Conservation (phyloP, 2,797 vertebrate genomes). For the Acipenser ruthenus region DNA sequence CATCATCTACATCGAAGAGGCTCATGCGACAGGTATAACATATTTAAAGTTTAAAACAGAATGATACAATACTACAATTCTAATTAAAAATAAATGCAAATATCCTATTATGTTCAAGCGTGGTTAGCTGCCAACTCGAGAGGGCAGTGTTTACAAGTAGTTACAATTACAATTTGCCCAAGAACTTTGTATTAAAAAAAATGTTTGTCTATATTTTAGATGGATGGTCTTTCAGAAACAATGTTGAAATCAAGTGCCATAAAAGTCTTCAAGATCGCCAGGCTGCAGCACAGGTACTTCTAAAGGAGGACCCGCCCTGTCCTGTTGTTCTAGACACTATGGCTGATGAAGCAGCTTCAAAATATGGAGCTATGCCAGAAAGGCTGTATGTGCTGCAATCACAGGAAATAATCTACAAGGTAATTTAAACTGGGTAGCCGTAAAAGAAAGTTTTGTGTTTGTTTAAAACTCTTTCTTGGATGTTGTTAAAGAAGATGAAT, state of each 20-base stretch:
- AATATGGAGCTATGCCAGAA: slow-evolving; percentile 80
- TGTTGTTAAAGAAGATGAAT: too few species aligned
- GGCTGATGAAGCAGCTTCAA: slow-evolving; percentile 59
- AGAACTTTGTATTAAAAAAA: too few species aligned
- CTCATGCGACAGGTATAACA: slow-evolving; percentile 75
- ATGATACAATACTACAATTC: background rate
- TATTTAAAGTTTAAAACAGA: background rate
- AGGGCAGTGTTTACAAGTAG: background rate
- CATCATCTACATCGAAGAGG: slow-evolving; percentile 83
- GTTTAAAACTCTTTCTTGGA: too few species aligned
- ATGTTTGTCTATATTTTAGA: slow-evolving; percentile 48
- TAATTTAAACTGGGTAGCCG: slow-evolving; percentile 31
- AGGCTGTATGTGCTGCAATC: slow-evolving; percentile 76
- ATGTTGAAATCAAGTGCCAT: slow-evolving; percentile 74
- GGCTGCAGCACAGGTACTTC: slow-evolving; percentile 57
- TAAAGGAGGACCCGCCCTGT: slow-evolving; percentile 58
- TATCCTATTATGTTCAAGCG: background rate
- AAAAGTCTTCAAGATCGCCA: slow-evolving; percentile 70
- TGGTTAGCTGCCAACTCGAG: background rate
- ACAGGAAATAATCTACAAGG: slow-evolving; percentile 80
- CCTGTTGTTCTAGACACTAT: slow-evolving; percentile 81
- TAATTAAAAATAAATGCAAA: background rate
- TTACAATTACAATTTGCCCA: too few species aligned
- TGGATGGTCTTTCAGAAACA: slow-evolving; percentile 85
- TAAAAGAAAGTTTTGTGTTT: too few species aligned